Evolutionary conservation across 2,113 vertebrate species (phyloP), one percentile per base, ranked within the genome.

Genomic region (Pseudonaja textilis): DNA sequence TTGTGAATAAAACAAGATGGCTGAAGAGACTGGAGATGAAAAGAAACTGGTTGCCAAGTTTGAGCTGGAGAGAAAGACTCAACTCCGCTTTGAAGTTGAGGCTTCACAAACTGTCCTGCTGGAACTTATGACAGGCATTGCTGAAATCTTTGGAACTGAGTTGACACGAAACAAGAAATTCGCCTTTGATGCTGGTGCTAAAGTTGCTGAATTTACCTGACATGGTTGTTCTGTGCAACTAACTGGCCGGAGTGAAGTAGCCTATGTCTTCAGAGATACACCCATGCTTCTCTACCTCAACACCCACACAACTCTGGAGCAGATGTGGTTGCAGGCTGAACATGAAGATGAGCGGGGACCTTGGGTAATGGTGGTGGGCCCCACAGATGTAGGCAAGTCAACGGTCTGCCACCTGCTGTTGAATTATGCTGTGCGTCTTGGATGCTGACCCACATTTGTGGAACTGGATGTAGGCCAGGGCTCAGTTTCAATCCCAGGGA

Each of bases 241-340:
- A 87, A 98, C 98, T 2, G 99, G 99, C 88, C 99, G 99, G 92
- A 99, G 99, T 0, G 99, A 99, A 97, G 99, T 99, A 93, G 99
- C 99, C 2, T 99, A 47, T 47, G 47, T 47, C 47, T 47, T 7
- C 47, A 47, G 47, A 95, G 99, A 99, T 90, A 99, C 99, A 0
- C 99, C 99, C n/a, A 99, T 99, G 99, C 96, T 99, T 94, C 98
- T 99, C 86, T 99, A 99, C 93, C 98, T 99, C 45, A 99, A 99
- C 97, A 99, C 99, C 14, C 99, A 99, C 34, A 99, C 99, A 25
- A 99, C 99, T 0, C 96, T 99, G 96, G 99, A 99, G 95, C 99
- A 99, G 97, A 99, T 99, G 99, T 97, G 99, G 92, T 98, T 98
- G 96, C 99, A 99, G 95, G 99, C 99, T 0, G 99, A 99, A 96